phyloP scores from a whole-genome alignment of 2,113 vertebrate genomes.

The Pedionomus torquatus region DNA sequence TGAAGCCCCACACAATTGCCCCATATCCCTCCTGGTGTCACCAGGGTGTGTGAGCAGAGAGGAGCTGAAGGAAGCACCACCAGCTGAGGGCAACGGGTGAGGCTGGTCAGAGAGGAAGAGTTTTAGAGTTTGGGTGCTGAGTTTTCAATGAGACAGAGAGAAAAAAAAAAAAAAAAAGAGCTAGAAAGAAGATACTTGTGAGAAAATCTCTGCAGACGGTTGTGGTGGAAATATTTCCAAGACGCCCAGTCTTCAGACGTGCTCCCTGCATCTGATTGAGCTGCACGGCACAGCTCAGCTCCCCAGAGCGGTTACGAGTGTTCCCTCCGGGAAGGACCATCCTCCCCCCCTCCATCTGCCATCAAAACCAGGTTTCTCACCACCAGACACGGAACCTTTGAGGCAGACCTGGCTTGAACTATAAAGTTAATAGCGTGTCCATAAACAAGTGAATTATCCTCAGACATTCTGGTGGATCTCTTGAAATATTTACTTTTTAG shows the following conservation, averaged over 20 bases:
- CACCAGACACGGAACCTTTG: background rate
- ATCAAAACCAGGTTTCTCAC: constrained; percentile 34
- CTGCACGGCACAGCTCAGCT: background rate
- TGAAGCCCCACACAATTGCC: background rate
- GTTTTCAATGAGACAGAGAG: background rate
- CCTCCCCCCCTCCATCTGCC: background rate
- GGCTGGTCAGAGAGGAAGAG: background rate
- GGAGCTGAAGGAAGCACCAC: background rate
- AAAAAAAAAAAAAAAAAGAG: background rate
- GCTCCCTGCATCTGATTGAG: background rate
- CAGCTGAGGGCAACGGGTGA: background rate
- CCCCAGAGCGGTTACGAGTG: background rate
- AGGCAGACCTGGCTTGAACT: background rate
- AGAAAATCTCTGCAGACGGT: background rate
- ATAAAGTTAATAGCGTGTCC: constrained; percentile 40
- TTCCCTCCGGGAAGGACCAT: background rate
- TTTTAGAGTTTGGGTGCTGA: background rate
- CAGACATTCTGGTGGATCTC: constrained; percentile 53
- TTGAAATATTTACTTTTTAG: constrained; percentile 66
- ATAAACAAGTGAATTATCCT: constrained; percentile 61
- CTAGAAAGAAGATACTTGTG: background rate
- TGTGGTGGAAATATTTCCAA: background rate
- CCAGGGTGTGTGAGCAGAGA: background rate
- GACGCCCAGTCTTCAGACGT: background rate
- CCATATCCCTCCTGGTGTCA: background rate